Evolutionary conservation across 2,888 invertebrate species (phyloP), one percentile per base, ranked within the genome.

Genomic region (Nymphalis urticae): DNA sequence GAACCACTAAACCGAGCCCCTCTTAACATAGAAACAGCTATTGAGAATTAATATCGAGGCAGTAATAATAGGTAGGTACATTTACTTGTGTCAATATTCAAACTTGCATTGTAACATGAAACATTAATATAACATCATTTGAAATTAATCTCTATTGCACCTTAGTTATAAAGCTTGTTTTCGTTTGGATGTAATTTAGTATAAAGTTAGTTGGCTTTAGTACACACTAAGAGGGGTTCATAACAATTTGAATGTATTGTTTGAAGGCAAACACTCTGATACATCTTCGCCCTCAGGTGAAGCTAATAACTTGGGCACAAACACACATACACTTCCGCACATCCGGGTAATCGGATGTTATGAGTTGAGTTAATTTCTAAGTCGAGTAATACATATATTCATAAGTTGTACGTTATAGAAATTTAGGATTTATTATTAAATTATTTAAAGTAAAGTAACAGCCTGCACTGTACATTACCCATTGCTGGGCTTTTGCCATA

Each of bases 171-270:
- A 10, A 50, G 68, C 48, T 63, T 51, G 32, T n/a, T 63, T 60
- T 62, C 2, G 24, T n/a, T 24, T 36, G 47, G 17, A 47, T 16
- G 4, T 4, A 24, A 1, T 47, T 19, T 51, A 42, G 58, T 36
- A 51, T 51, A 59, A 64, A 64, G 62, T 67, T 69, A 67, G 62
- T 63, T 72, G 70, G 64, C 53, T 70, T 66, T 68, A 65, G 68
- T 68, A 70, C 64, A 70, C 66, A 64, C 60, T 71, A 69, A 60
- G 62, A 68, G 60, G 80, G 81, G 83, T 79, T 85, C 81, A 83
- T 83, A 82, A 84, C 83, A 86, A 85, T 87, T 83, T 83, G 78
- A 77, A 84, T 81, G 79, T 80, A 86, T 88, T 88, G 88, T 89
- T 88, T 86, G 86, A 80, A 75, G 80, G 83, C 85, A 87, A 87